Conservation (phyloP, 1,140 invertebrate genomes). For the Drosophila cardini region DNA sequence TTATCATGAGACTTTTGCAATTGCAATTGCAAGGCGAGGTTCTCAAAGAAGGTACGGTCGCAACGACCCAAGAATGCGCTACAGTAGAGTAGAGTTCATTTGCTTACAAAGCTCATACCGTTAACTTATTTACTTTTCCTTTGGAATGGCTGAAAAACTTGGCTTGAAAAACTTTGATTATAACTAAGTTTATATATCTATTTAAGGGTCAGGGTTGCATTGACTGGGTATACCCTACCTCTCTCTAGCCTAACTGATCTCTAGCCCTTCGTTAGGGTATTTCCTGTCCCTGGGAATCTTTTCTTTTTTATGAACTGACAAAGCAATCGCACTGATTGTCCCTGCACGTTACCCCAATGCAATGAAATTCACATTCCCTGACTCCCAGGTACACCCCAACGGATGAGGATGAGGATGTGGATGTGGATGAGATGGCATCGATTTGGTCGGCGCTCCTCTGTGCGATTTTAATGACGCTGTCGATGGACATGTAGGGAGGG, state of each 20-base stretch:
- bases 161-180: too few relatives aligned
- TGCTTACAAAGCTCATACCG: too few relatives aligned
- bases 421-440: constrained; percentile 53
- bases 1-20: constrained; percentile 74
- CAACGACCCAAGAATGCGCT: neutral
- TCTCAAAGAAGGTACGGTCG: neutral
- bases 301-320: constrained; percentile 3
- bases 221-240: too few relatives aligned
- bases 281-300: neutral
- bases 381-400: constrained; percentile 25
- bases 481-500: constrained; percentile 8
- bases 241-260: too few relatives aligned
- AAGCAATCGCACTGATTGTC: constrained; percentile 9
- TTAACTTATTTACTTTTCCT: too few relatives aligned
- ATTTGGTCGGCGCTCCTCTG: constrained; percentile 73
- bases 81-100: neutral
- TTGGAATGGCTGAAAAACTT: too few relatives aligned
- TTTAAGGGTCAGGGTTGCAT: too few relatives aligned
- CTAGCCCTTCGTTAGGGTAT: neutral
- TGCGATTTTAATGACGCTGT: constrained; percentile 72
- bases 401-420: constrained; percentile 2
- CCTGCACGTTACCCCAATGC: constrained; percentile 23
- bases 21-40: constrained; percentile 45
- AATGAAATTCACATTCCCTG: constrained; percentile 19
- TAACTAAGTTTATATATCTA: too few relatives aligned